These are phyloP conservation scores for Austrofundulus limnaeus DNA, from an alignment of 2,113 vertebrate genomes.

Conservation along the genomic window DNA sequence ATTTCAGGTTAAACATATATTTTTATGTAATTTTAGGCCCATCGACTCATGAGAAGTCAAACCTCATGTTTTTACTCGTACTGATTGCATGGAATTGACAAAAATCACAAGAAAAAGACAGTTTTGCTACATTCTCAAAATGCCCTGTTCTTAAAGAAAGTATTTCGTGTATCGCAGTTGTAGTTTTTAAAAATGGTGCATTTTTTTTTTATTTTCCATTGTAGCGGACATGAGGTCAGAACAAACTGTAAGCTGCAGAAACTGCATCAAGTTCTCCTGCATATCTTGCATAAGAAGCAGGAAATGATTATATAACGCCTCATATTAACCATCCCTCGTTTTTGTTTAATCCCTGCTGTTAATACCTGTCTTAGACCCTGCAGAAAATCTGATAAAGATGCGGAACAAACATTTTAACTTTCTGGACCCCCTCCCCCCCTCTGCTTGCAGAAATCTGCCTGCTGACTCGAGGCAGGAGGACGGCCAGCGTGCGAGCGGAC, in stretches of 20 bases:
- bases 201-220: conserved; percentile 73
- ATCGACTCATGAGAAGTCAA: not conserved
- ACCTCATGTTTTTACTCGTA: conserved; percentile 8
- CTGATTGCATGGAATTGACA: conserved; percentile 35
- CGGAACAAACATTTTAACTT: conserved; percentile 7
- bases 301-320: conserved; percentile 5
- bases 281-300: conserved; percentile 1
- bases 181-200: conserved; percentile 55
- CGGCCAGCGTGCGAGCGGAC: conserved; percentile 91
- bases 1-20: not conserved
- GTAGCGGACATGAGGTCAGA: conserved; percentile 68
- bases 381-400: conserved; percentile 7
- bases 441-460: conserved; percentile 90
- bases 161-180: conserved; percentile 1
- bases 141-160: conserved; percentile 61
- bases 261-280: conserved; percentile 72
- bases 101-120: conserved; percentile 18
- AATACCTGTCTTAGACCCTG: conserved; percentile 19
- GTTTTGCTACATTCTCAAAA: conserved; percentile 48
- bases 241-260: conserved; percentile 76
- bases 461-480: conserved; percentile 91
- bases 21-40: not conserved
- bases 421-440: not conserved
- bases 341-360: conserved; percentile 13
- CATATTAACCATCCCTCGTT: not conserved